phyloP scores from a whole-genome alignment of 2,797 vertebrate genomes.

The Cyprinella venusta region DNA sequence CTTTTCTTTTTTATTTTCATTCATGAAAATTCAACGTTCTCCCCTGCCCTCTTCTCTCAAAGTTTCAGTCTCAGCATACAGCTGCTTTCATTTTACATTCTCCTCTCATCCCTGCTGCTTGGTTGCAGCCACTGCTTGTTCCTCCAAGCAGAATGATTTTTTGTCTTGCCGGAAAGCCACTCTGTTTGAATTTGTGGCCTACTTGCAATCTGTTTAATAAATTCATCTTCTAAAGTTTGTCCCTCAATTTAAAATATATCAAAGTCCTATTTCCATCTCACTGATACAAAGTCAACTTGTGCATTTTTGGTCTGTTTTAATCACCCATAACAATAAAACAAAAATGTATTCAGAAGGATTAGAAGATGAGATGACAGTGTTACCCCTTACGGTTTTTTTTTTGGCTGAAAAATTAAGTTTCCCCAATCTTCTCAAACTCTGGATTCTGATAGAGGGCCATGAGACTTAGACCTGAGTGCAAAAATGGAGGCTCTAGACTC shows the following conservation, averaged over 20 bases:
- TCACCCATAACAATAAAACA: neutral
- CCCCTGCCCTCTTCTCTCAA: constrained; percentile 55
- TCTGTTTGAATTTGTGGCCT: constrained; percentile 68
- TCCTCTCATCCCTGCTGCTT: constrained; percentile 77
- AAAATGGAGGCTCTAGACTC: no score
- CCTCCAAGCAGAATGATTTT: constrained; percentile 69
- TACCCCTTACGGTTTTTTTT: no score
- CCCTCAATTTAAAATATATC: constrained; percentile 65
- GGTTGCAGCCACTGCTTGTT: constrained; percentile 71
- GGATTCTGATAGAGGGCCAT: no score
- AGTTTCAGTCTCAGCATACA: constrained; percentile 71
- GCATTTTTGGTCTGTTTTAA: neutral
- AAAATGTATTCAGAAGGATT: neutral
- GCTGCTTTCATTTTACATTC: constrained; percentile 83
- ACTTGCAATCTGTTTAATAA: constrained; percentile 77
- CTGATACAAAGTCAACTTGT: neutral
- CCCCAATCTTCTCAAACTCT: no score
- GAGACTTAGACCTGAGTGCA: no score
- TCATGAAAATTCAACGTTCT: constrained; percentile 71
- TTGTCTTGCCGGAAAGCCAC: constrained; percentile 27
- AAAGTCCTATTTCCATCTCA: constrained; percentile 62
- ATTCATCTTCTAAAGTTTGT: constrained; percentile 74
- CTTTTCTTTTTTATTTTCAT: constrained; percentile 74
- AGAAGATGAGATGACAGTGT: no score
- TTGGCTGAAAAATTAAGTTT: no score